Conservation (phyloP, 2,888 invertebrate genomes). For the Chloroclysta siterata region DNA sequence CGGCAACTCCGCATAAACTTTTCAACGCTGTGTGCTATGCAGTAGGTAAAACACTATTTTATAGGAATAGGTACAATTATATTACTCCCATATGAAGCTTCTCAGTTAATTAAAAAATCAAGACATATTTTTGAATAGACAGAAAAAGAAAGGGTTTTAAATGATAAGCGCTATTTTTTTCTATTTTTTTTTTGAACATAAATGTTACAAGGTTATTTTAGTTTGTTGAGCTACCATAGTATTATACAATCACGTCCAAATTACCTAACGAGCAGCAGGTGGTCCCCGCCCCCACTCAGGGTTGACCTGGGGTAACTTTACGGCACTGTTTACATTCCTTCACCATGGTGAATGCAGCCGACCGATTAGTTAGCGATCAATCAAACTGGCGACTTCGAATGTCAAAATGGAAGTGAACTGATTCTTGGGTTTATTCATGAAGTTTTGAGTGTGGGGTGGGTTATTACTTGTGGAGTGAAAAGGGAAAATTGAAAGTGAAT, state of each 20-base stretch:
- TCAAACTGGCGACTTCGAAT: slow-evolving; percentile 42
- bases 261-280: slow-evolving; percentile 26
- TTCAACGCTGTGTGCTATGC: slow-evolving; percentile 19
- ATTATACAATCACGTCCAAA: slow-evolving; percentile 23
- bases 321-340: slow-evolving; percentile 71
- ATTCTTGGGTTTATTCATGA: slow-evolving; percentile 14
- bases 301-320: slow-evolving; percentile 39
- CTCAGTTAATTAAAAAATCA: too few species aligned
- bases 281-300: slow-evolving; percentile 24
- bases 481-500: too few species aligned
- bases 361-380: slow-evolving; percentile 50
- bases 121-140: too few species aligned
- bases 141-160: too few species aligned
- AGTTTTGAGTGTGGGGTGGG: not conserved
- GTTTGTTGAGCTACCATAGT: not conserved
- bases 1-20: slow-evolving; percentile 43
- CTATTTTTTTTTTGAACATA: not conserved
- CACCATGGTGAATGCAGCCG: slow-evolving; percentile 75
- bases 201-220: not conserved
- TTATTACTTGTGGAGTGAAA: too few species aligned
- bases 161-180: too few species aligned
- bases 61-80: not conserved
- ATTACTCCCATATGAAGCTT: too few species aligned
- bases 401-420: slow-evolving; percentile 8
- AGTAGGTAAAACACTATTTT: slow-evolving; percentile 3